These are phyloP conservation scores for Lateolabrax maculatus DNA, from an alignment of 2,797 vertebrate species.

Conservation along the genomic window DNA sequence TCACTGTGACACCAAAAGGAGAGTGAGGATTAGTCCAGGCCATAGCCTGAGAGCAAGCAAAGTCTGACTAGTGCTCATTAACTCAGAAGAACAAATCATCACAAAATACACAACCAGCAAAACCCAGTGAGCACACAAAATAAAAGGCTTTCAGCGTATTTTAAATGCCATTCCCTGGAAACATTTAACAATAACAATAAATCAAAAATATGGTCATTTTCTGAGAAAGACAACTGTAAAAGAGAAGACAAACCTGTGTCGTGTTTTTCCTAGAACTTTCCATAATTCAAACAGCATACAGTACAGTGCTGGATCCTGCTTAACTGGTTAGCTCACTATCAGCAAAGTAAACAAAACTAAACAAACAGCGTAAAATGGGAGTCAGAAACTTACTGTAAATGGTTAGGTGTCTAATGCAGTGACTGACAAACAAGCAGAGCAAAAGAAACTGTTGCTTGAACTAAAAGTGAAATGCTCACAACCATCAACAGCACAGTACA, in stretches of 20 bases:
- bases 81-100: constrained; percentile 21
- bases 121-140: background rate
- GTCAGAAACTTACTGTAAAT: constrained; percentile 20
- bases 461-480: background rate
- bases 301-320: constrained; percentile 59
- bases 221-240: constrained; percentile 2
- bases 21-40: constrained; percentile 72
- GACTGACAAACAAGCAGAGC: constrained; percentile 20
- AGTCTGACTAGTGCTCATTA: constrained; percentile 52
- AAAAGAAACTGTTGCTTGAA: constrained; percentile 39
- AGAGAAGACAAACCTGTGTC: constrained; percentile 44
- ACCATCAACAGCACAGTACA: constrained; percentile 28
- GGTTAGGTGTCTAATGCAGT: background rate
- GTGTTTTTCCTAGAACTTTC: constrained; percentile 57
- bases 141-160: background rate
- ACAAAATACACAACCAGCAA: constrained; percentile 30
- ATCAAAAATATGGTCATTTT: background rate
- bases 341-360: constrained; percentile 75
- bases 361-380: constrained; percentile 58
- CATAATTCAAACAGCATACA: constrained; percentile 55
- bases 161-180: background rate
- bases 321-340: constrained; percentile 73
- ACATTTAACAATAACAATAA: constrained; percentile 2
- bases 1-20: constrained; percentile 77
- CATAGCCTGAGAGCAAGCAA: constrained; percentile 47